Percentiles rank a stretch among this genome's conserved stretches.
These are phyloP conservation scores for Eupeodes latifasciatus DNA, from an alignment of 2,888 invertebrate species.

Conservation along the genomic window DNA sequence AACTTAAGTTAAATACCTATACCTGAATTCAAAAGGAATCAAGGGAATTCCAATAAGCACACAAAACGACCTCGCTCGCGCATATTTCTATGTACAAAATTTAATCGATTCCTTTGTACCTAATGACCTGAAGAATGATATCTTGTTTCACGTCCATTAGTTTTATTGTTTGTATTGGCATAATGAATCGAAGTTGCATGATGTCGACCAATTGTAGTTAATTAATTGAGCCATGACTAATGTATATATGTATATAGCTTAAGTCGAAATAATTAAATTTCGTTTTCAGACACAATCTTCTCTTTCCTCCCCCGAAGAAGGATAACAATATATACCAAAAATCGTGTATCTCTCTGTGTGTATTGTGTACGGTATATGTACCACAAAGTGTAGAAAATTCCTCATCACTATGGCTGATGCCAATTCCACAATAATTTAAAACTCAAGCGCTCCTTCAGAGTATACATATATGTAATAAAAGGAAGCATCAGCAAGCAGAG, in stretches of 20 bases:
- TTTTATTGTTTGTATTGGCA: constrained; percentile 4
- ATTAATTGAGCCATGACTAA: constrained; percentile 65
- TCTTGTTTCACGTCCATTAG: constrained; percentile 32
- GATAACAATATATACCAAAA: constrained; percentile 33
- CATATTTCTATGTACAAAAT: not conserved
- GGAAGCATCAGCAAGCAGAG: not conserved
- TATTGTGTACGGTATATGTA: not conserved
- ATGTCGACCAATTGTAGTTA: constrained; percentile 49
- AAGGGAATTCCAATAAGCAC: too few relatives aligned
- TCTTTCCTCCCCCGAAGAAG: constrained; percentile 37
- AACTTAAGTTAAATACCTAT: too few relatives aligned
- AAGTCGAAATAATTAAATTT: constrained; percentile 64
- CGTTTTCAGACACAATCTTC: constrained; percentile 31
- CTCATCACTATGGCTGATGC: not conserved
- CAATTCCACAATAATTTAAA: constrained; percentile 32
- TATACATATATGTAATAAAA: not conserved
- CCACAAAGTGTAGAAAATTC: constrained; percentile 23
- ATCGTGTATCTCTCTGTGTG: not conserved
- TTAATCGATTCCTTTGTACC: constrained; percentile 5
- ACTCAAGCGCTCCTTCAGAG: constrained; percentile 33
- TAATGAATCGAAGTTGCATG: constrained; percentile 64
- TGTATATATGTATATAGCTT: constrained; percentile 42
- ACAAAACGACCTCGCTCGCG: too few relatives aligned
- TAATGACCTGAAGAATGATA: constrained; percentile 39
- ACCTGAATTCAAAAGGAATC: too few relatives aligned